Evolutionary conservation across 2,797 vertebrate genomes (phyloP).

Genomic region (Phrynocephalus vlangalii): DNA sequence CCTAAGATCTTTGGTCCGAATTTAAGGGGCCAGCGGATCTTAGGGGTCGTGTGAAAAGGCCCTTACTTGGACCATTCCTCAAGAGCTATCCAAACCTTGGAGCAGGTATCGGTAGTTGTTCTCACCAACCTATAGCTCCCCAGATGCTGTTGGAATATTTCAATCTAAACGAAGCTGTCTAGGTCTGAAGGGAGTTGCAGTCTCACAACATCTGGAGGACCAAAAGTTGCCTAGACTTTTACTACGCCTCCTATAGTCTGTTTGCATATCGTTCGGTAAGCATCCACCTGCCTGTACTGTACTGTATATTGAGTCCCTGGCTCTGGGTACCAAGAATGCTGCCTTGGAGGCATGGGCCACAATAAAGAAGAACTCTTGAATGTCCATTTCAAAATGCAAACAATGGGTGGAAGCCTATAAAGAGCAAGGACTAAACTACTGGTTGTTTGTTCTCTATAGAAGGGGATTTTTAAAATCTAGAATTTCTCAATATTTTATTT

Average conservation of each 20-base stretch:
- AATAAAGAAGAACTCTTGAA: not conserved
- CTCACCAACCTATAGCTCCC: not conserved
- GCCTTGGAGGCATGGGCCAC: not conserved
- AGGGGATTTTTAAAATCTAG: not conserved
- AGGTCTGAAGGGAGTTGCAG: too few species aligned
- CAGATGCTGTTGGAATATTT: too few species aligned
- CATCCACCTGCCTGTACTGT: not conserved
- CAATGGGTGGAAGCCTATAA: not conserved
- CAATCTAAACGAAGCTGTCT: too few species aligned
- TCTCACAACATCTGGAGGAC: not conserved
- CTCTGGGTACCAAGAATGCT: not conserved
- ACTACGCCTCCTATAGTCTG: not conserved
- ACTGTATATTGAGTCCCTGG: not conserved
- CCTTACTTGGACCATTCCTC: not conserved
- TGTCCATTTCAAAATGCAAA: not conserved
- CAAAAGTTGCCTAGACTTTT: not conserved
- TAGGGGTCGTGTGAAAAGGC: too few species aligned
- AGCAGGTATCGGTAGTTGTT: not conserved
- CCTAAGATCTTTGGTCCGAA: too few species aligned
- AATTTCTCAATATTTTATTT: not conserved
- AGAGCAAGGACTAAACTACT: not conserved
- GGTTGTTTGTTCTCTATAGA: not conserved
- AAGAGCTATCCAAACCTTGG: not conserved
- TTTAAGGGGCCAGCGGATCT: too few species aligned
- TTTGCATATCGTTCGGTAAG: not conserved